Evolutionary conservation across 2,888 invertebrate genomes (phyloP).

Genomic region (Ennomos quercinarius): DNA sequence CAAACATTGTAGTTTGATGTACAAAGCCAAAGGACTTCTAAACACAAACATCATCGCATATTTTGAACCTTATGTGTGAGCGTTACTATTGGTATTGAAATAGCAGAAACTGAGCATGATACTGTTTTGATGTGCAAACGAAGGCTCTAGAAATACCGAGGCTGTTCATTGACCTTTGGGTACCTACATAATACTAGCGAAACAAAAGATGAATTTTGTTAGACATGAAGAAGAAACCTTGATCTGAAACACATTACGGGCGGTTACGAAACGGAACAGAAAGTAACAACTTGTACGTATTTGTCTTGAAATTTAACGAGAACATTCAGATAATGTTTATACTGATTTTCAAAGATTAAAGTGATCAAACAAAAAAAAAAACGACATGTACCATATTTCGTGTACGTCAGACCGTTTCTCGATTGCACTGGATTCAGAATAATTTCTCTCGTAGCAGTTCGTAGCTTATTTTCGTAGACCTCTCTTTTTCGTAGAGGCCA

Average conservation of each 20-base stretch:
- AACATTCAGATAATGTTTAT: constrained; percentile 10
- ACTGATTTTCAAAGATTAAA: neutral
- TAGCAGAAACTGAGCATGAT: constrained; percentile 48
- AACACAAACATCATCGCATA: constrained; percentile 35
- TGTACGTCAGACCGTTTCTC: too few species aligned
- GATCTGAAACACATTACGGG: constrained; percentile 64
- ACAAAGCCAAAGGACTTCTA: constrained; percentile 67
- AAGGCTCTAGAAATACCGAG: constrained; percentile 80
- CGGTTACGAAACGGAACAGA: constrained; percentile 47
- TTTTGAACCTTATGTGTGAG: constrained; percentile 63
- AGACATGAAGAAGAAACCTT: constrained; percentile 73
- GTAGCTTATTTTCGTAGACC: constrained; percentile 38
- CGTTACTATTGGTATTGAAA: constrained; percentile 56
- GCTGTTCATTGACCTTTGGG: constrained; percentile 83
- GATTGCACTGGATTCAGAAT: neutral
- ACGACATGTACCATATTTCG: too few species aligned
- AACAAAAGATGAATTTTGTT: constrained; percentile 80
- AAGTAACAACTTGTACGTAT: constrained; percentile 19
- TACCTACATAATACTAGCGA: constrained; percentile 79
- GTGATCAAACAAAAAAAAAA: too few species aligned
- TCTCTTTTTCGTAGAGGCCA: constrained; percentile 22
- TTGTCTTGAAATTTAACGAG: constrained; percentile 5
- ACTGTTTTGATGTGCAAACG: constrained; percentile 58
- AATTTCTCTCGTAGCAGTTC: constrained; percentile 26
- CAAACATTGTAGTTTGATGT: constrained; percentile 58